Evolutionary conservation across 2,113 vertebrate genomes (phyloP).

Genomic region (Melanostigma gelatinosum): DNA sequence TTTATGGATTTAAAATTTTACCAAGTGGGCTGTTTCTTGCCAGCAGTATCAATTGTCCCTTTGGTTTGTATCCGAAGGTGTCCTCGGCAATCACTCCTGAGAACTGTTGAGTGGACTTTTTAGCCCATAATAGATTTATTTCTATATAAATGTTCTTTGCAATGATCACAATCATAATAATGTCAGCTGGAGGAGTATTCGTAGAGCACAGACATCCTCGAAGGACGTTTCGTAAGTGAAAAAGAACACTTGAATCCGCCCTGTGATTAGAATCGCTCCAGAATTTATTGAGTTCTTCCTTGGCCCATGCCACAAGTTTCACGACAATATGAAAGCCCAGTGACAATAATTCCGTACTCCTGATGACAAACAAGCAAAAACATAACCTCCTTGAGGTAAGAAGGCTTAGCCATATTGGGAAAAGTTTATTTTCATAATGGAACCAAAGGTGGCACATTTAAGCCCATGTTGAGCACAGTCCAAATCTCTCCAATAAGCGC

Average conservation of each 20-base stretch:
- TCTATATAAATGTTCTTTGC: slow-evolving; percentile 6
- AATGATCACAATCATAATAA: slow-evolving; percentile 11
- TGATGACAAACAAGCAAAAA: background rate
- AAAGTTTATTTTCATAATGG: background rate
- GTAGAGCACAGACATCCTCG: background rate
- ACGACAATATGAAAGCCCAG: background rate
- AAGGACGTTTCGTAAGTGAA: background rate
- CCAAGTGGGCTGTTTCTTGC: slow-evolving; percentile 8
- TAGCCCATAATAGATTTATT: slow-evolving; percentile 15
- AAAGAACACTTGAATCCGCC: background rate
- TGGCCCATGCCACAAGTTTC: background rate
- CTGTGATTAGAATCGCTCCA: background rate
- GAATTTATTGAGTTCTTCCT: background rate
- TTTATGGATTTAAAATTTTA: slow-evolving; percentile 29
- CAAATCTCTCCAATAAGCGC: background rate
- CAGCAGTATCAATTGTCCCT: slow-evolving; percentile 21
- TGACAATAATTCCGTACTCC: background rate
- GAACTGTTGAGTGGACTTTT: slow-evolving; percentile 5
- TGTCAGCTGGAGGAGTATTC: background rate
- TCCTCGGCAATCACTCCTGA: slow-evolving; percentile 12
- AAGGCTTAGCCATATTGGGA: no score
- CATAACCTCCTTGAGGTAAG: background rate
- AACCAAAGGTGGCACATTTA: background rate
- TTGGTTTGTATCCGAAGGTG: slow-evolving; percentile 19
- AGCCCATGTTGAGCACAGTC: background rate